Conservation (phyloP, 2,797 vertebrate species). For the Spondyliosoma cantharus region DNA sequence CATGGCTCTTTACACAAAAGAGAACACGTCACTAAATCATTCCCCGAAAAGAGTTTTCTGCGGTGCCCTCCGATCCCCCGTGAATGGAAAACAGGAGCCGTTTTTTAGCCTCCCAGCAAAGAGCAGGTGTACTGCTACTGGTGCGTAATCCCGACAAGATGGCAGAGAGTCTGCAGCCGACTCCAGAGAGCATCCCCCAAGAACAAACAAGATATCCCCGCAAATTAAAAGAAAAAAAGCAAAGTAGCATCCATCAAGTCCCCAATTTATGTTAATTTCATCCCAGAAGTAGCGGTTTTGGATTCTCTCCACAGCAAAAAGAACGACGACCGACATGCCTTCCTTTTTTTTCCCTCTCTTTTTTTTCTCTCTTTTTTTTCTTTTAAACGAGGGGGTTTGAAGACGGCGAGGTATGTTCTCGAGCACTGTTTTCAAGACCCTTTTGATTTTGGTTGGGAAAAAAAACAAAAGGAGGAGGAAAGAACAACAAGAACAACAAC, state of each 20-base stretch:
- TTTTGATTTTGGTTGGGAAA: constrained; percentile 79
- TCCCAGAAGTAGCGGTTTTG: constrained; percentile 45
- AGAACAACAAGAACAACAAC: constrained; percentile 47
- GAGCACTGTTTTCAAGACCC: constrained; percentile 82
- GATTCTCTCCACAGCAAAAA: constrained; percentile 66
- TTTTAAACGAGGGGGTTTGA: constrained; percentile 55
- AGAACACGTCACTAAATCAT: constrained; percentile 79
- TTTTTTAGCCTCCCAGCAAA: constrained; percentile 64
- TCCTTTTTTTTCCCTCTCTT: constrained; percentile 11
- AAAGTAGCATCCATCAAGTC: constrained; percentile 71
- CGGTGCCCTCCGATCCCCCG: constrained; percentile 53
- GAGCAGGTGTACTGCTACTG: constrained; percentile 69
- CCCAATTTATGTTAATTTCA: constrained; percentile 58
- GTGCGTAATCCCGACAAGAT: constrained; percentile 80
- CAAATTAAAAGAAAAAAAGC: constrained; percentile 37
- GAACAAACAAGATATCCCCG: constrained; percentile 60
- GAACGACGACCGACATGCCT: constrained; percentile 65
- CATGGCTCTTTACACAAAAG: constrained; percentile 88
- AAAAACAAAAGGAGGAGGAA: constrained; percentile 56
- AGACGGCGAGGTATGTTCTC: constrained; percentile 79
- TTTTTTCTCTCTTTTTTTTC: neutral
- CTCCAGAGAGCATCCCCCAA: constrained; percentile 61
- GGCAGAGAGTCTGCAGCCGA: constrained; percentile 65
- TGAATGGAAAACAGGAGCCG: constrained; percentile 71
- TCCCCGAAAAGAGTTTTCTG: constrained; percentile 62